Evolutionary conservation across 30 jellyfish, hydroid and myxozoan species (phyloP), one percentile per base, ranked within the genome.

Genomic region (Aurelia sp.): DNA sequence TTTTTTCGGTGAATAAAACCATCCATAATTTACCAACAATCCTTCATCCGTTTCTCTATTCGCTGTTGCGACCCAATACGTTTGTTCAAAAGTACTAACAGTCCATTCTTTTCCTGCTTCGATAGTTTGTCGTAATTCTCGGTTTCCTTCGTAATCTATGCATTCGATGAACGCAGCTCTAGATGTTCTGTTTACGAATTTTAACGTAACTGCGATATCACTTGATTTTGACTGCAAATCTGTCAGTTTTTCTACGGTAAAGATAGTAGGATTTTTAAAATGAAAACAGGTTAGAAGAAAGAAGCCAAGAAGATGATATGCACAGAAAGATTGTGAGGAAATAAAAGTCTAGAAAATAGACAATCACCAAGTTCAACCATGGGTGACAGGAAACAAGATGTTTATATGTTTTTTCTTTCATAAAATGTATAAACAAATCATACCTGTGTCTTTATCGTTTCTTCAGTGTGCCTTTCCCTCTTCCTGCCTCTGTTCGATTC

Each of bases 1-100:
- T 80, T 87, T 86, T 67, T 86, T 78, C 4, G 98, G 98, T 40
- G 98, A 92, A 64, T 92, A 92, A 72, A 86, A 92, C 98, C 98
- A 92, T n/a, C 98, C 98, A 77, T 92, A 92, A 57, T 92, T 92
- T 20, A 92, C 88, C 40, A 92, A 83, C 7, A 92, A 80, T 30
- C 98, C 98, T 76, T 92, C 98, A 63, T 92, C 98, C 3, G 98
- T 92, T 30, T 92, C 98, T 60, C 95, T 71, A 48, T 92, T 88
- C 52, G 87, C 91, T 9, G 97, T 92, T 9, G 98, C 91, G 24
- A 92, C 92, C 98, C 98, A 92, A 47, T 75, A 92, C 15, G 95
- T 92, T 83, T 92, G 91, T 55, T 92, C 98, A 35, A 64, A 69
- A 11, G 98, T 79, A 72, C 88, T 57, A 44, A 72, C 87, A 0